phyloP scores from a whole-genome alignment of 2,888 invertebrate genomes.

The Aleiodes testaceus region DNA sequence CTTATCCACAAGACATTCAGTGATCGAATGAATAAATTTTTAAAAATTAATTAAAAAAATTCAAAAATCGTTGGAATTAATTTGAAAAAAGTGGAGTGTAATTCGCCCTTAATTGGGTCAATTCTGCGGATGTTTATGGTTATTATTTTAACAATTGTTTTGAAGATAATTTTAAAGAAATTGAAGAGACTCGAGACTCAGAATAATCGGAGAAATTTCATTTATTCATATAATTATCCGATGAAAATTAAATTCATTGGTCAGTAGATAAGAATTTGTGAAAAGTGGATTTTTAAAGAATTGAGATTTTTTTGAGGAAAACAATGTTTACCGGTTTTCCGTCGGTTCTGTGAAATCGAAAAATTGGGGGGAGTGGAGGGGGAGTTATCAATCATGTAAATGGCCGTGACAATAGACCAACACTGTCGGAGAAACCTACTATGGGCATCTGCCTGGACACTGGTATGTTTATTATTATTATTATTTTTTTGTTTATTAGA shows the following conservation, averaged over 20 bases:
- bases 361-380: neutral
- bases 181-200: constrained; percentile 34
- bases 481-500: constrained; percentile 49
- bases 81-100: constrained; percentile 11
- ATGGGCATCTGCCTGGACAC: constrained; percentile 76
- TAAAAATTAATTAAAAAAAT: neutral
- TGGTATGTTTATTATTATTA: constrained; percentile 66
- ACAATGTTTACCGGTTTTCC: too few relatives aligned
- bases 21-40: too few relatives aligned
- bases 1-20: too few relatives aligned
- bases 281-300: neutral
- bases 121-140: constrained; percentile 60
- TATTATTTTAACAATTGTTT: constrained; percentile 56
- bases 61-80: neutral
- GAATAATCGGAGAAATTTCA: neutral
- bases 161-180: constrained; percentile 57
- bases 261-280: neutral
- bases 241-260: neutral
- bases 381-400: constrained; percentile 64
- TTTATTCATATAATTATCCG: neutral
- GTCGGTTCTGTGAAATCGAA: neutral
- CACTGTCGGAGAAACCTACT: constrained; percentile 69
- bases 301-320: constrained; percentile 10
- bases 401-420: constrained; percentile 66
- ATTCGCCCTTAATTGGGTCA: constrained; percentile 42